Evolutionary conservation across 2,113 vertebrate genomes (phyloP), one percentile per base, ranked within the genome.

Genomic region (Gobius niger): DNA sequence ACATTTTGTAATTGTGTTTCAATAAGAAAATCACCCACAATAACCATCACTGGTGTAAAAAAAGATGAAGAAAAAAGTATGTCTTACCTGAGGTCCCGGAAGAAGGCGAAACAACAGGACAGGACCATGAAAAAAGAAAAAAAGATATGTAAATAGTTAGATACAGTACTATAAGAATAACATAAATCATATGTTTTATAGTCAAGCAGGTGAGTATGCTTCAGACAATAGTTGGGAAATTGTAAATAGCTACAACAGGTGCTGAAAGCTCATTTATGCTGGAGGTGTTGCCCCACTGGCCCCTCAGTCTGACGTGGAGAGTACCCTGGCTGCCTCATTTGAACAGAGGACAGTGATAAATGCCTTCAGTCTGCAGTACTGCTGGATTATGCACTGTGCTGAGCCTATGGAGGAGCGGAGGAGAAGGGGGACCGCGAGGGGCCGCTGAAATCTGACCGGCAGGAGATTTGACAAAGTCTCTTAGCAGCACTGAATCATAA

Each of bases 341-440:
- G 89, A 92, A 92, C 92, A 91, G 90, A 91, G 90, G 92, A 93
- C 91, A 92, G 88, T 94, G 93, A 93, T 92, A 88, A 94, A 94
- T 94, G 91, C 91, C 88, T 92, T 84, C 77, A 85, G 86, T 85
- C 82, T 82, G 82, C 90, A 92, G 79, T 77, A 88, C 88, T 91
- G 91, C 93, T 92, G 92, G 92, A 91, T 93, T 92, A 93, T 92
- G 92, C 90, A 93, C 92, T 86, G 82, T 76, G 74, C 81, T 79
- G 86, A 87, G 90, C 91, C 91, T 87, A 89, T 87, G 83, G 87
- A 83, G 87, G 73, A 76, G 82, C 86, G 87, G 91, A 88, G 85
- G 88, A 90, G 88, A 85, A 77, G 66, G 68, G 15, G 75, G 81
- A 70, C 78, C 52, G 82, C 76, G 69, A 54, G 72, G 51, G 51